These are phyloP conservation scores for Oncorhynchus masou DNA, from an alignment of 2,113 vertebrate genomes.

Conservation along the genomic window DNA sequence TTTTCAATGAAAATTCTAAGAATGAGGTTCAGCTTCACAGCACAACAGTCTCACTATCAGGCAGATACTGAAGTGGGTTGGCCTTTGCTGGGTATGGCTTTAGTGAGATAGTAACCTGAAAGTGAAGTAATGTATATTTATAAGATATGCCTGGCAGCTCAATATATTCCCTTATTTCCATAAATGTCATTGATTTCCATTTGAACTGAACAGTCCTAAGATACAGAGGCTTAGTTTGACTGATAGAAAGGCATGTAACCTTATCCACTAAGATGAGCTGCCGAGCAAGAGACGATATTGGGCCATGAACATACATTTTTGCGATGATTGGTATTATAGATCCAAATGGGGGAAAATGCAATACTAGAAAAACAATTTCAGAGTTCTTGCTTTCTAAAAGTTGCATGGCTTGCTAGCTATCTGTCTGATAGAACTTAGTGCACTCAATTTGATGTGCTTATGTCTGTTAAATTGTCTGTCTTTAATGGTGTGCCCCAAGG, in stretches of 20 bases:
- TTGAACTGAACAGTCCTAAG: neutral
- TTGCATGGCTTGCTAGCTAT: too few relatives aligned
- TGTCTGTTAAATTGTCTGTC: too few relatives aligned
- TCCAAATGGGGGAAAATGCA: neutral
- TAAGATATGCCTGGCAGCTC: neutral
- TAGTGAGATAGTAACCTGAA: neutral
- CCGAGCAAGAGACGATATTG: neutral
- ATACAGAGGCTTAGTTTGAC: conserved; percentile 9
- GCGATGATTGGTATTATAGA: neutral
- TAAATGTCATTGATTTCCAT: conserved; percentile 12
- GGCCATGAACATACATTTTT: neutral
- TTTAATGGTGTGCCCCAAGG: too few relatives aligned
- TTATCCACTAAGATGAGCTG: neutral
- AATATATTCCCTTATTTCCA: conserved; percentile 1
- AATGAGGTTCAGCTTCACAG: neutral
- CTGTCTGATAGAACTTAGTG: too few relatives aligned
- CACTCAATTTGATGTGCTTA: too few relatives aligned
- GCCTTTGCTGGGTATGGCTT: neutral
- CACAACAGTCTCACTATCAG: neutral
- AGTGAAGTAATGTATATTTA: neutral
- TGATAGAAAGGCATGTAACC: conserved; percentile 22
- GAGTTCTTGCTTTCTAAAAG: neutral
- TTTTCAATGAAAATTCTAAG: neutral
- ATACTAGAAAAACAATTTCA: neutral
- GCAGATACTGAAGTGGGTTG: neutral